A percentile compares a stretch with the other conserved stretches of the same genome.
These are phyloP conservation scores for Chionomys nivalis DNA, from an alignment of 2,113 vertebrate species.

Conservation along the genomic window DNA sequence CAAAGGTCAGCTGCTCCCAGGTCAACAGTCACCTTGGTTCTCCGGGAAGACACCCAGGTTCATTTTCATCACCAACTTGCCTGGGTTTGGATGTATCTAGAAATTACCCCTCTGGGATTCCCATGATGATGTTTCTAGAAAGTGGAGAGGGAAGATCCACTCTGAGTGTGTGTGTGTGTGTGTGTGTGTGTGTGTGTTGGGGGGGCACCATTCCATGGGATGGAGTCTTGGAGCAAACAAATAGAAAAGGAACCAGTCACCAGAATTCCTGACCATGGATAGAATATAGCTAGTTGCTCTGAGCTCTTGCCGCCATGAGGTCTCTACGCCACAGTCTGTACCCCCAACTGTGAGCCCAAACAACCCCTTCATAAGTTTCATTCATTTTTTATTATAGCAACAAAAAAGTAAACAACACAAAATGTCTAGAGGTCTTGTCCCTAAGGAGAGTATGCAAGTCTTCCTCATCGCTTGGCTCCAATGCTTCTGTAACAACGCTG, in stretches of 20 bases:
- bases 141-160: not conserved
- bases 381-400: not conserved
- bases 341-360: not conserved
- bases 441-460: not conserved
- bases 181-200: too few relatives aligned
- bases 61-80: not conserved
- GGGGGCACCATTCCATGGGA: not conserved
- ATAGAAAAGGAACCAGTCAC: not conserved
- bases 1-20: not conserved
- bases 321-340: too few relatives aligned
- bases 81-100: not conserved
- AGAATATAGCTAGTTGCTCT: not conserved
- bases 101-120: not conserved
- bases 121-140: not conserved
- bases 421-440: not conserved
- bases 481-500: accelerated
- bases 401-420: not conserved
- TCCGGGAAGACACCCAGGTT: not conserved
- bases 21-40: not conserved
- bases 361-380: not conserved
- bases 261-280: not conserved
- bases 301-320: too few relatives aligned
- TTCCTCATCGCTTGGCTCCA: not conserved
- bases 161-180: not conserved
- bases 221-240: not conserved